These are phyloP conservation scores for Halichondria panicea DNA, from an alignment of 37 sponge, comb jelly and placozoan genomes.

Conservation along the genomic window DNA sequence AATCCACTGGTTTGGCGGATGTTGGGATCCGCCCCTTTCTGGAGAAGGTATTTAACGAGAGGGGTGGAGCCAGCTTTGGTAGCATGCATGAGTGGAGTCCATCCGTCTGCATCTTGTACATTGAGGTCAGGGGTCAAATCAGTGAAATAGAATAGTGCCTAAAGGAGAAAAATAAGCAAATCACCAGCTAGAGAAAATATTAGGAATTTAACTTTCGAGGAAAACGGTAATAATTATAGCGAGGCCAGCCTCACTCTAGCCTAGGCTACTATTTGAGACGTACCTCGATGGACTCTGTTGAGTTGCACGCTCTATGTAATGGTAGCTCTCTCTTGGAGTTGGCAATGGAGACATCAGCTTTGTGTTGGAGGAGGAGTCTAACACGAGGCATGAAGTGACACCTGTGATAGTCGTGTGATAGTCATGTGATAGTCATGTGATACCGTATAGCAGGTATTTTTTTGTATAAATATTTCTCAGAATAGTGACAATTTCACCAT, in stretches of 20 bases:
- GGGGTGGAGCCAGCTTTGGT: slow-evolving; percentile 25
- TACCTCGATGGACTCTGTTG: slow-evolving; percentile 54
- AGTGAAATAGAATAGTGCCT: slow-evolving; percentile 53
- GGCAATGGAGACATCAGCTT: slow-evolving; percentile 31
- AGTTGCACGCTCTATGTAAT: slow-evolving; percentile 53
- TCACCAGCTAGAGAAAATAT: neutral
- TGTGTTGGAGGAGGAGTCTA: slow-evolving; percentile 38
- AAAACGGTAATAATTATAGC: no score
- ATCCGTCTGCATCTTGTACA: slow-evolving; percentile 52
- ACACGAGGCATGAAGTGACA: slow-evolving; percentile 26
- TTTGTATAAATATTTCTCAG: no score
- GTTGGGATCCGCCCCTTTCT: slow-evolving; percentile 67
- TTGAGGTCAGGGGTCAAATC: slow-evolving; percentile 51
- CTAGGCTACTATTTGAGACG: neutral
- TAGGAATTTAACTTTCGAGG: no score
- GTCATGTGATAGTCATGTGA: no score
- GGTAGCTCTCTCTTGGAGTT: slow-evolving; percentile 73
- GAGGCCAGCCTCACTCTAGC: neutral
- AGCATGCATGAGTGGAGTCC: slow-evolving; percentile 76
- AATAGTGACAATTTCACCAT: no score
- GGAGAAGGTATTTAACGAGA: slow-evolving; percentile 65
- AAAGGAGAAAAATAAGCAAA: neutral
- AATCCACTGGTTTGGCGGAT: slow-evolving; percentile 38
- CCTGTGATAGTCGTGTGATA: no score
- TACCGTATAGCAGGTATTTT: no score